phyloP scores from a whole-genome alignment of 2,113 vertebrate genomes.

The Gallinago media region DNA sequence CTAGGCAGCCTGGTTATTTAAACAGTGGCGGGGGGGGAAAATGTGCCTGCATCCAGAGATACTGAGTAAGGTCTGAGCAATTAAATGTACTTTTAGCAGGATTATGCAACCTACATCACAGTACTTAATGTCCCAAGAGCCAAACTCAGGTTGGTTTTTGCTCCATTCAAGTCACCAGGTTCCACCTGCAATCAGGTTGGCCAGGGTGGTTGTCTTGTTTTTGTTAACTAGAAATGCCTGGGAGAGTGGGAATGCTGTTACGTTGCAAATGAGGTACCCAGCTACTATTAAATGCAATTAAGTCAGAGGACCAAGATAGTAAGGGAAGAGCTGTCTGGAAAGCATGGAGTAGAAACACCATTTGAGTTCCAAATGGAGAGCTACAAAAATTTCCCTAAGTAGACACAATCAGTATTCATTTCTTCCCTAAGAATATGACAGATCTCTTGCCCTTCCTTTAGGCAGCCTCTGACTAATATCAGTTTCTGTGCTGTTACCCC shows the following conservation, averaged over 20 bases:
- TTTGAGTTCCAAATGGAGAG: neutral
- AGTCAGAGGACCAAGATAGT: neutral
- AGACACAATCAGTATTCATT: neutral
- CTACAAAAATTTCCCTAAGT: neutral
- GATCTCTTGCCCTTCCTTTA: slow-evolving; percentile 19
- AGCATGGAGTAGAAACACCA: neutral
- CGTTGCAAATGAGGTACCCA: neutral
- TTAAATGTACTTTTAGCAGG: neutral
- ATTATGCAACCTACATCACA: neutral
- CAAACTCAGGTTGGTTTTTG: neutral
- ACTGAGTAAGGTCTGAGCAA: neutral
- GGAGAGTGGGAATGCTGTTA: neutral
- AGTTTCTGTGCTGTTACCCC: slow-evolving; percentile 44
- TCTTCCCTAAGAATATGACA: neutral
- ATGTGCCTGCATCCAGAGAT: neutral
- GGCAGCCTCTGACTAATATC: slow-evolving; percentile 37
- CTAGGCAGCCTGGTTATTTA: neutral
- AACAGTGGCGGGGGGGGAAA: neutral
- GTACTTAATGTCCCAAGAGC: neutral
- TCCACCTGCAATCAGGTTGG: neutral
- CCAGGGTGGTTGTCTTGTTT: neutral
- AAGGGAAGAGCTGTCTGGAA: neutral
- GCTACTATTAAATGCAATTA: neutral
- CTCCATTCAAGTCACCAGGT: neutral
- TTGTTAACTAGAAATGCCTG: neutral